Evolutionary conservation across 2,113 vertebrate species (phyloP).

Genomic region (Todiramphus saurophagus): DNA sequence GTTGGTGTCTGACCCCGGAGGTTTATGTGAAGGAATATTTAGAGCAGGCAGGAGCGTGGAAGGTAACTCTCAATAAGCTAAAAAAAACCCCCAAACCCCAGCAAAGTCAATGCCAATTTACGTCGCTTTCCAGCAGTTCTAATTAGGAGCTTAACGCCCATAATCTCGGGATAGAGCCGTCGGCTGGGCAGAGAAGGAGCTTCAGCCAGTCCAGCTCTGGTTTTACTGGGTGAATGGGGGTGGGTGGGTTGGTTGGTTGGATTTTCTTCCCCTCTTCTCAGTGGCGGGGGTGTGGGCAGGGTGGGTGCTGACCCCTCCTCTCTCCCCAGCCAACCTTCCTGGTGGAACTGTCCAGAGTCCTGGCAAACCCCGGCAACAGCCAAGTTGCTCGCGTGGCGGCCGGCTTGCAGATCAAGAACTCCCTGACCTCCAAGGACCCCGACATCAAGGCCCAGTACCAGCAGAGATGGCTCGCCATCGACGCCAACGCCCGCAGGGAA

Average conservation of each 20-base stretch:
- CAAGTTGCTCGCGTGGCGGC: slow-evolving; percentile 96
- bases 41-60: not conserved
- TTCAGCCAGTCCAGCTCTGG: rapidly evolving
- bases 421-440: slow-evolving; percentile 95
- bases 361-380: slow-evolving; percentile 97
- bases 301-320: not conserved
- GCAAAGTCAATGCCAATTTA: not conserved
- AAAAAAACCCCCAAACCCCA: not conserved
- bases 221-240: not conserved
- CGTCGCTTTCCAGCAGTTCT: not conserved
- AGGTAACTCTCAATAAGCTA: not conserved
- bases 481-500: slow-evolving; percentile 88
- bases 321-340: slow-evolving; percentile 90
- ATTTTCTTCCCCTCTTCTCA: rapidly evolving
- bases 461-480: slow-evolving; percentile 97
- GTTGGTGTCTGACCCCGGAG: rapidly evolving
- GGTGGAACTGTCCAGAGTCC: slow-evolving; percentile 95
- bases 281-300: rapidly evolving
- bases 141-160: not conserved
- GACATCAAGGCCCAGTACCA: slow-evolving; percentile 95
- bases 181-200: not conserved
- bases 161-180: not conserved
- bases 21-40: not conserved
- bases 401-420: slow-evolving; percentile 98
- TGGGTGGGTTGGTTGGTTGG: too few species aligned